phyloP scores from a whole-genome alignment of 2,888 invertebrate genomes.

The Campoletis raptor region DNA sequence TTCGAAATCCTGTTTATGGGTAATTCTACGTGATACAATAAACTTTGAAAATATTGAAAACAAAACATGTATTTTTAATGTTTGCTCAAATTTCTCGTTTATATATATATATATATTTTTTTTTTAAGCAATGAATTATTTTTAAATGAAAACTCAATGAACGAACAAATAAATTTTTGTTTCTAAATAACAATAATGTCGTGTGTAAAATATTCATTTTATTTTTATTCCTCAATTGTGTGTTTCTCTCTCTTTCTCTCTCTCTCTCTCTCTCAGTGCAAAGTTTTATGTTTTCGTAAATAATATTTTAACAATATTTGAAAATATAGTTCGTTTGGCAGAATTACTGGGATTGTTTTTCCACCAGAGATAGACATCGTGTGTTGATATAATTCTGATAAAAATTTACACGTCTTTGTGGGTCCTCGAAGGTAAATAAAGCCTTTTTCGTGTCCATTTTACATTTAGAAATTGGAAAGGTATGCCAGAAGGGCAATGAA shows the following conservation, averaged over 20 bases:
- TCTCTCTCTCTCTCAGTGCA: too few relatives aligned
- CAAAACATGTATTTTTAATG: background rate
- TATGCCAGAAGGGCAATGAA: background rate
- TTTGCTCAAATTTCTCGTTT: background rate
- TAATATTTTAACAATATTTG: background rate
- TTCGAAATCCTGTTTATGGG: conserved; percentile 79
- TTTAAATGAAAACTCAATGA: background rate
- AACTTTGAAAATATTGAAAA: background rate
- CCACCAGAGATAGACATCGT: background rate
- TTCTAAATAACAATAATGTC: background rate
- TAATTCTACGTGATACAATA: conserved; percentile 62
- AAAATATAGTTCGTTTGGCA: background rate
- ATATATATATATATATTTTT: too few relatives aligned
- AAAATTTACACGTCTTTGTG: conserved; percentile 20
- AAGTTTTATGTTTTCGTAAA: background rate
- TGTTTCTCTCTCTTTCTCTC: background rate
- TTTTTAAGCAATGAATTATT: background rate
- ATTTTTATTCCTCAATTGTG: background rate
- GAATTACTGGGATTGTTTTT: background rate
- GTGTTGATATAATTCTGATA: conserved; percentile 15
- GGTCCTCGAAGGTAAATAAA: conserved; percentile 2
- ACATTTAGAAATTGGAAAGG: conserved; percentile 12
- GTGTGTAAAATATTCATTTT: background rate
- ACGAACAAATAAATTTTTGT: background rate
- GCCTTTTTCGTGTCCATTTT: background rate